Evolutionary conservation across 2,888 invertebrate species (phyloP), one percentile per base, ranked within the genome.

Genomic region (Mystacides longicornis): DNA sequence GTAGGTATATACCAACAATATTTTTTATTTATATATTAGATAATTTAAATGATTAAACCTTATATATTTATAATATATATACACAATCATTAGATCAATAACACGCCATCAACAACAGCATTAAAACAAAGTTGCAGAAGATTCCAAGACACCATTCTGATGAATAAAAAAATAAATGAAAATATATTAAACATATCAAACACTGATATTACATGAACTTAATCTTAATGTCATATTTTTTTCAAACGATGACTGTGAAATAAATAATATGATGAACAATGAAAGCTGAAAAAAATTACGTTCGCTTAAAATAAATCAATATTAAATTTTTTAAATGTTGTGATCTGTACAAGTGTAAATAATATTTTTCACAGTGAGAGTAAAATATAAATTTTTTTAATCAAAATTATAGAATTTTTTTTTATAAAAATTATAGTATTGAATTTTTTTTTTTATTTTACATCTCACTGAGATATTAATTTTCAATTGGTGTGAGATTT

Each of bases 121-220:
- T 37, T 37, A 37, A n/a, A 27, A 37, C 37, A 37, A 37, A 37
- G 37, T 37, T 37, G 37, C 37, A 37, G 37, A 37, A 37, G 37
- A 7, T 7, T 37, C 37, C 37, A 37, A 37, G 37, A 14, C 37
- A 37, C 7, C 37, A 37, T 37, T 37, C 37, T 37, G 37, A 37
- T 37, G 37, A 37, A 37, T n/a, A 37, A 37, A 37, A 7, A 7
- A 37, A 37, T 37, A 37, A 37, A 27, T 27, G 16, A n/a, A n/a
- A n/a, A n/a, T n/a, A 37, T 37, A 37, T 37, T 37, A 37, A 37
- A 37, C 3, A 37, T 37, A 7, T 37, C 3, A n/a, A 37, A 37
- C 14, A 37, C 4, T 37, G 37, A 7, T 37, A 14, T n/a, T 7
- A 3, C 14, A 7, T 37, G 16, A 37, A 7, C 3, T 37, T n/a